Base-by-base conservation (phyloP, 2,888 invertebrate species). In the Rhamphomyia laevipes region DNA sequence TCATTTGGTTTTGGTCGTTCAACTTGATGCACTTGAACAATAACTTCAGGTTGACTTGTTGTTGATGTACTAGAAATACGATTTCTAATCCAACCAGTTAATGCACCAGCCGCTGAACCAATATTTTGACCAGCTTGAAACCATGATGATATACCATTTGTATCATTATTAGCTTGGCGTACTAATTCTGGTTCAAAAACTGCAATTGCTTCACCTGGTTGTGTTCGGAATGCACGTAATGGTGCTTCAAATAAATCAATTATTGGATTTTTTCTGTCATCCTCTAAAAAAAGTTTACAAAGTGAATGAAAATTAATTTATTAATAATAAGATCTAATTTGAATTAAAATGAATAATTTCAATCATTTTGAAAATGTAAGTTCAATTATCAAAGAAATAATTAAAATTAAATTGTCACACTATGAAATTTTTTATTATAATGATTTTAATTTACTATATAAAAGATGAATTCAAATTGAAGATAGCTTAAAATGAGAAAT, bases 181-280 rank as follows among this genome's bases (percentile, higher is more conserved):
- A 46, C 35, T 9, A 50, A 43, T 44, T 50, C 49, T n/a, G 52
- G 54, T 27, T 46, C 45, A 43, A 46, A 43, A 16, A 50, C 47
- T 10, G 49, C 41, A 41, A 51, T 43, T 30, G 49, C 48, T 46
- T 53, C 53, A 15, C 49, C 49, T 6, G 47, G 50, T 18, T 46
- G 51, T 3, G 50, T 51, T 41, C 47, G 43, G 13, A 54, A 47
- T 4, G 52, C 52, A 31, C 49, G 50, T 16, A 54, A 47, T 4
- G 54, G 54, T 12, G 49, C 51, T 44, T 54, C 52, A 31, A 54
- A 52, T 23, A 54, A 50, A 37, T 52, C 46, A 15, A 54, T 52
- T 10, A 54, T 52, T 18, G 54, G 54, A 49, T 54, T 54, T 15
- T 23, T 45, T 17, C 23, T 27, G 9, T 27, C 23, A 27, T 27